Evolutionary conservation across 1,140 invertebrate genomes (phyloP).

Genomic region (Mactra quadrangularis): DNA sequence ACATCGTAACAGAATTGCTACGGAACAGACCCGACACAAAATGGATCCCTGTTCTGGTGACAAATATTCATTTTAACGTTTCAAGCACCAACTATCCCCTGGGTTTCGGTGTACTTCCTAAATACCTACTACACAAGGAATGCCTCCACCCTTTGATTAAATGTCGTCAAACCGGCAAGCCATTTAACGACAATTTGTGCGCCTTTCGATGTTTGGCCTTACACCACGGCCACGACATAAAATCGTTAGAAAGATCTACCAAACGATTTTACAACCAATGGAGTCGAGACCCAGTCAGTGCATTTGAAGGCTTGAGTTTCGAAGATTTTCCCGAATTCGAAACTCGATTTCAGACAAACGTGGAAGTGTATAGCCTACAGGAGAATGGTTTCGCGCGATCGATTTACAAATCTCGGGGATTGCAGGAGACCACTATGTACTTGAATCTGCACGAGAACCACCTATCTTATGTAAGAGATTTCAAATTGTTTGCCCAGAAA

Average conservation of each 20-base stretch:
- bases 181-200: constrained; percentile 44
- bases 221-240: constrained; percentile 6
- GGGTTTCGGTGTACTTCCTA: constrained; percentile 1
- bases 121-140: constrained; percentile 1
- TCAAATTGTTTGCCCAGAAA: constrained; percentile 26
- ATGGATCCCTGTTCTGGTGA: constrained; percentile 22
- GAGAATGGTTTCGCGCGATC: constrained; percentile 20
- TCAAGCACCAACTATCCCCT: too few relatives aligned
- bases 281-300: background rate
- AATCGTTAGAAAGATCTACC: constrained; percentile 2
- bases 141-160: constrained; percentile 15
- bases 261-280: background rate
- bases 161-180: constrained; percentile 1
- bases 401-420: too few relatives aligned
- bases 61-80: constrained; percentile 20
- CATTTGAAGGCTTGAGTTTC: background rate
- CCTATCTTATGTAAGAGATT: constrained; percentile 8
- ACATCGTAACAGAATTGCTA: constrained; percentile 8
- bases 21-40: constrained; percentile 1
- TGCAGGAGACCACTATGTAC: too few relatives aligned
- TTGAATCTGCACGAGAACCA: constrained; percentile 50
- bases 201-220: constrained; percentile 44
- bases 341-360: too few relatives aligned
- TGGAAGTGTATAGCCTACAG: too few relatives aligned
- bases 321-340: too few relatives aligned